Conservation (phyloP, 2,113 vertebrate genomes). For the Centropus bengalensis region DNA sequence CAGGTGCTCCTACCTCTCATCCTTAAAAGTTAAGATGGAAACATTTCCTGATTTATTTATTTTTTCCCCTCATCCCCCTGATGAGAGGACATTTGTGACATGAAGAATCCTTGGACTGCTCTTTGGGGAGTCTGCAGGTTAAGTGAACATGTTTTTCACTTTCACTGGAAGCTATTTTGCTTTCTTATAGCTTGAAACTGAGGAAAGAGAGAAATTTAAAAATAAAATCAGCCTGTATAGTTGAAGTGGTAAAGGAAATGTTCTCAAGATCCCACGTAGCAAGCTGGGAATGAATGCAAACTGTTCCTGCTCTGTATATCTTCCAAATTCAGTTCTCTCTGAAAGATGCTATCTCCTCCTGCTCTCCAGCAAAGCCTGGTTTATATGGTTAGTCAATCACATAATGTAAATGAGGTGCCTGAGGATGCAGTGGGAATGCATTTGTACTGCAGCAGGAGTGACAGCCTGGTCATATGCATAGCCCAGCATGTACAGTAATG, state of each 20-base stretch:
- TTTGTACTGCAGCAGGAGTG: background rate
- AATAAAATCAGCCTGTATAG: slow-evolving; percentile 28
- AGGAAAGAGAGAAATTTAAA: slow-evolving; percentile 20
- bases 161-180: background rate
- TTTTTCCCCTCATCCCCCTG: background rate
- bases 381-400: background rate
- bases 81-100: background rate
- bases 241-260: slow-evolving; percentile 44
- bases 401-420: background rate
- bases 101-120: background rate
- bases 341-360: background rate
- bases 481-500: rapidly evolving
- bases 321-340: background rate
- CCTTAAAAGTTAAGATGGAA: background rate
- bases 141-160: background rate
- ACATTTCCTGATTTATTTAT: background rate
- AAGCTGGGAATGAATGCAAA: slow-evolving; percentile 44
- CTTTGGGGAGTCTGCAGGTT: background rate
- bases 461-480: background rate
- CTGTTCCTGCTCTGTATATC: slow-evolving; percentile 29
- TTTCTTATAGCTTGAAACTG: background rate
- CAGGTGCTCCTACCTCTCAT: background rate
- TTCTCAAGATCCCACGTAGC: slow-evolving; percentile 56
- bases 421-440: no score
- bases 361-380: background rate